phyloP scores from a whole-genome alignment of 30 jellyfish, hydroid and myxozoan genomes.

The Hydra vulgaris region DNA sequence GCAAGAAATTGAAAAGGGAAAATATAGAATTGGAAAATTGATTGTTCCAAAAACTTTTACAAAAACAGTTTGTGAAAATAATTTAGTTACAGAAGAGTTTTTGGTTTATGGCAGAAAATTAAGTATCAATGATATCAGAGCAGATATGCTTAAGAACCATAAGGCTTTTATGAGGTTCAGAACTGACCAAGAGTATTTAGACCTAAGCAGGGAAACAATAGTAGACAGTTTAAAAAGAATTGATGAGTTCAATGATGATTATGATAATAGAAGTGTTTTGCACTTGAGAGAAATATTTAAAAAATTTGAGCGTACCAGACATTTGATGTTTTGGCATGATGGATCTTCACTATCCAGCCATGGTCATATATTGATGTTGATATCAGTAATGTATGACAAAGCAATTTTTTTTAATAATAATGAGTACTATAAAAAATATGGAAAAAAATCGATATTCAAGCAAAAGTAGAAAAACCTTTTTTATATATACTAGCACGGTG shows the following conservation, averaged over 20 bases:
- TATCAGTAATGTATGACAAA: neutral
- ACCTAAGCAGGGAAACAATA: neutral
- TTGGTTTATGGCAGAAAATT: conserved; percentile 1
- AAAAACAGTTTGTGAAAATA: neutral
- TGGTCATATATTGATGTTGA: conserved; percentile 14
- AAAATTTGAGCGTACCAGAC: conserved; percentile 2
- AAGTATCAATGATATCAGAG: neutral
- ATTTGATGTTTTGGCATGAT: conserved; percentile 23
- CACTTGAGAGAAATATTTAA: conserved; percentile 4
- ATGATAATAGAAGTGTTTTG: neutral
- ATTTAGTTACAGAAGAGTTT: neutral
- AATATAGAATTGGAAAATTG: neutral
- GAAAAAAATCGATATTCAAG: neutral
- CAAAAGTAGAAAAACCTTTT: neutral
- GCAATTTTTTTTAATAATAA: conserved; percentile 4
- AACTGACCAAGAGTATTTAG: neutral
- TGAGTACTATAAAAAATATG: conserved; percentile 1
- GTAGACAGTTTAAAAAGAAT: conserved; percentile 2
- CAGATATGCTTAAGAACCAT: neutral
- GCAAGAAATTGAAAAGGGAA: neutral
- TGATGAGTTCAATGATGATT: neutral
- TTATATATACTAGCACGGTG: conserved; percentile 7
- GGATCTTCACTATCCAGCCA: conserved; percentile 11
- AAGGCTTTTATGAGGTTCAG: neutral
- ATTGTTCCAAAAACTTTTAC: conserved; percentile 10